phyloP scores from a whole-genome alignment of 2,888 invertebrate genomes.

The Amblyjoppa fuscipennis region DNA sequence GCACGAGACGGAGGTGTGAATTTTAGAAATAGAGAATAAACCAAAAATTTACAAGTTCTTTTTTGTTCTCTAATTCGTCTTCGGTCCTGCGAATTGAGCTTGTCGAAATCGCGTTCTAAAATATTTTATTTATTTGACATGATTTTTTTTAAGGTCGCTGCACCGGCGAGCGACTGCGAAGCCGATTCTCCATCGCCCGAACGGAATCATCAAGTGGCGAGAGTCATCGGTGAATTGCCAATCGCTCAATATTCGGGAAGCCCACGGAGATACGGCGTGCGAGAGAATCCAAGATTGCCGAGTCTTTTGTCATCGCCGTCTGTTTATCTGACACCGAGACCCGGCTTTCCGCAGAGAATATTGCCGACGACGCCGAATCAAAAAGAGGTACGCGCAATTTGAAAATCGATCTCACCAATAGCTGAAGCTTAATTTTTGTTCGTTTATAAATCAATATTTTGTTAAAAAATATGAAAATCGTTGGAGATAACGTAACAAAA shows the following conservation, averaged over 20 bases:
- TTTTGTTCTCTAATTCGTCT: too few species aligned
- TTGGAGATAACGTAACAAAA: neutral
- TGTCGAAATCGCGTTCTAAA: too few species aligned
- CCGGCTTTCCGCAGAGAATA: constrained; percentile 93
- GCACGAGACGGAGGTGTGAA: too few species aligned
- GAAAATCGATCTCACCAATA: neutral
- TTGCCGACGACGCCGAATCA: constrained; percentile 84
- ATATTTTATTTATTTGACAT: neutral
- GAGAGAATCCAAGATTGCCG: constrained; percentile 86
- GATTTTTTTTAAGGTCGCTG: constrained; percentile 76
- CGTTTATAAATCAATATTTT: too few species aligned
- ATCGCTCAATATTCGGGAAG: constrained; percentile 97
- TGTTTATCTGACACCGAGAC: constrained; percentile 91
- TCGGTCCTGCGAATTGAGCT: too few species aligned
- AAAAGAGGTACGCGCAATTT: constrained; percentile 77
- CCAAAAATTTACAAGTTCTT: too few species aligned
- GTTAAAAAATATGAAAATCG: neutral
- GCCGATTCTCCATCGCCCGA: constrained; percentile 82
- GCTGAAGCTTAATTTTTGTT: neutral
- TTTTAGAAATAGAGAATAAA: too few species aligned
- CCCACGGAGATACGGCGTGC: constrained; percentile 92
- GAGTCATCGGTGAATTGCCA: constrained; percentile 93
- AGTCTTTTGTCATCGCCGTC: constrained; percentile 89
- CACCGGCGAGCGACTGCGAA: constrained; percentile 82
- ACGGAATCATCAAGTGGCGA: constrained; percentile 86